These are phyloP conservation scores for Liopterus haemorrhoidalis DNA, from an alignment of 2,888 invertebrate genomes.

Conservation along the genomic window DNA sequence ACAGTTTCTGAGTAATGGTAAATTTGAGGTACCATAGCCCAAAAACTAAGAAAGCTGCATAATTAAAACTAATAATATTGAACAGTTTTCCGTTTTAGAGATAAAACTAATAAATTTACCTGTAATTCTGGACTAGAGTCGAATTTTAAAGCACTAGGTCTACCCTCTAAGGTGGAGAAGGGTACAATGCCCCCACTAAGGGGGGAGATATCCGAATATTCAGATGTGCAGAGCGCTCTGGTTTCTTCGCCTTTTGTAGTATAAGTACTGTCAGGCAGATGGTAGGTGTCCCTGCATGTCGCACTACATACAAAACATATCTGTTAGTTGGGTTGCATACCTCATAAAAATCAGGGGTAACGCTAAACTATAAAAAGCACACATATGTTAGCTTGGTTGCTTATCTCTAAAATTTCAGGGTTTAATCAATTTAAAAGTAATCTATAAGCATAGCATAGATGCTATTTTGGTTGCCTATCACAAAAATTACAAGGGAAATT, in stretches of 20 bases:
- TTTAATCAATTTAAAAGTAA: constrained; percentile 8
- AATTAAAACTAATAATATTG: too few relatives aligned
- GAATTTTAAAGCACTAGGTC: constrained; percentile 89
- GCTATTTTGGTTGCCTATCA: too few relatives aligned
- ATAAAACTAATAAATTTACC: constrained; percentile 49
- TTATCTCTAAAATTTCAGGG: constrained; percentile 2
- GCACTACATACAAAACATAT: constrained; percentile 55
- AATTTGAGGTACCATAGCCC: too few relatives aligned
- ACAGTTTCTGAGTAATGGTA: too few relatives aligned
- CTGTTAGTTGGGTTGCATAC: neutral
- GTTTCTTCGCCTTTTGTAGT: constrained; percentile 75
- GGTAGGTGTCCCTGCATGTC: constrained; percentile 87
- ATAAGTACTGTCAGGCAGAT: constrained; percentile 68
- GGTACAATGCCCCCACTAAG: constrained; percentile 90
- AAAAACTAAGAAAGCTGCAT: too few relatives aligned
- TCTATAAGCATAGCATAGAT: constrained; percentile 5
- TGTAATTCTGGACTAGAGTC: constrained; percentile 86
- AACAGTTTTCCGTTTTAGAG: neutral
- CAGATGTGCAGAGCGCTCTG: constrained; percentile 93
- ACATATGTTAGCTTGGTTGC: constrained; percentile 8
- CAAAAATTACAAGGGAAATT: too few relatives aligned
- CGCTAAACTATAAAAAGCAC: constrained; percentile 10
- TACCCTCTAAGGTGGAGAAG: constrained; percentile 89
- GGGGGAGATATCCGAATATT: constrained; percentile 96
- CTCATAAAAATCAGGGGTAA: too few relatives aligned